Evolutionary conservation across 2,888 invertebrate species (phyloP).

Genomic region (Himalopsyche japonica): DNA sequence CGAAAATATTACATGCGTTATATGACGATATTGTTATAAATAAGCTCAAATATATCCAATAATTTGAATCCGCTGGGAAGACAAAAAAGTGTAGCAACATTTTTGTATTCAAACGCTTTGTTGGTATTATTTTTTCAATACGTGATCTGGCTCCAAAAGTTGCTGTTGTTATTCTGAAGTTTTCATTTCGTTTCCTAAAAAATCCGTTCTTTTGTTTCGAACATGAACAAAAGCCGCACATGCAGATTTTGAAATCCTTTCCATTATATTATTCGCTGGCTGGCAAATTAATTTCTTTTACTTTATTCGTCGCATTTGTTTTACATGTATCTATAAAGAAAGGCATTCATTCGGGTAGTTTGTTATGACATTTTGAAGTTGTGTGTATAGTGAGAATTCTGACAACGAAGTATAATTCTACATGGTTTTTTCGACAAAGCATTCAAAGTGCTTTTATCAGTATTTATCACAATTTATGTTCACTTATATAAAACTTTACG

Average conservation of each 20-base stretch:
- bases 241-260: background rate
- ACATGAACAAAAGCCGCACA: background rate
- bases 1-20: no score
- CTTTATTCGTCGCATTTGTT: background rate
- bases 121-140: background rate
- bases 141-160: background rate
- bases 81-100: background rate
- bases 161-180: background rate
- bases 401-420: no score
- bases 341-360: no score
- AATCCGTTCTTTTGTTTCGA: background rate
- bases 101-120: background rate
- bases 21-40: no score
- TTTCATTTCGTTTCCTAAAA: background rate
- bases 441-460: no score
- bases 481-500: no score
- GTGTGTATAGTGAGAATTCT: no score
- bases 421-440: no score
- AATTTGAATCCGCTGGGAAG: background rate
- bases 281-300: background rate
- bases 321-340: no score
- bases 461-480: no score
- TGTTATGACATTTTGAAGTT: no score
- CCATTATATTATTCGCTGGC: background rate
- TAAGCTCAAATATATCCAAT: background rate